Percentiles rank a stretch among this genome's conserved stretches.
phyloP scores from a whole-genome alignment of 2,888 invertebrate species.

The Epinotia nisella region DNA sequence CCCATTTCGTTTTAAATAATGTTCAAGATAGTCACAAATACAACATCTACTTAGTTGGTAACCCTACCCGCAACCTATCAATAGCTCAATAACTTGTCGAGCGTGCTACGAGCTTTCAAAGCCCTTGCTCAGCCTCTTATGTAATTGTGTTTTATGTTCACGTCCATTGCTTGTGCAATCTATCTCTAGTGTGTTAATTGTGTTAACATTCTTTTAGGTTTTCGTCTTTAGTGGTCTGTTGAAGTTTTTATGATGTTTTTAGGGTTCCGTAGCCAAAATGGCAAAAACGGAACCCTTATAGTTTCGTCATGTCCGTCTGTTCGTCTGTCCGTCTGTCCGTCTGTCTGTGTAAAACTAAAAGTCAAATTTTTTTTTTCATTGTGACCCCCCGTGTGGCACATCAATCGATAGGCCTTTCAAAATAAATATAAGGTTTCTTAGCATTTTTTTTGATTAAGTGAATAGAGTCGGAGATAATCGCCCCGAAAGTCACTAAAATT shows the following conservation, averaged over 20 bases:
- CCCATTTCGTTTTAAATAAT: background rate
- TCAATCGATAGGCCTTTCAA: too few species aligned
- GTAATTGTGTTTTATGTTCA: constrained; percentile 66
- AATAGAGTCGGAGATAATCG: too few species aligned
- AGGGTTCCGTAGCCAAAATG: too few species aligned
- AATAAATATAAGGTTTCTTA: too few species aligned
- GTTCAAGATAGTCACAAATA: constrained; percentile 26
- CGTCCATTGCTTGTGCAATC: constrained; percentile 61
- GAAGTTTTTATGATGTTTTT: constrained; percentile 21
- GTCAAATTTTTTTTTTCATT: too few species aligned
- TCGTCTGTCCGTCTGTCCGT: too few species aligned
- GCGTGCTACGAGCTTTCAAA: constrained; percentile 60
- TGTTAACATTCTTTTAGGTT: constrained; percentile 46
- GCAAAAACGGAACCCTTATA: too few species aligned
- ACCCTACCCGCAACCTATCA: constrained; percentile 55
- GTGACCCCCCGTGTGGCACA: too few species aligned
- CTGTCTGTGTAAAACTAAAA: too few species aligned
- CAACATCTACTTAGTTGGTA: constrained; percentile 18
- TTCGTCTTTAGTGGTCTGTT: constrained; percentile 34
- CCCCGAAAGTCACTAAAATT: too few species aligned
- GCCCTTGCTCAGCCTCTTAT: constrained; percentile 57
- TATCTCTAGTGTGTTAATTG: constrained; percentile 50
- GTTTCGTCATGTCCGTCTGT: too few species aligned
- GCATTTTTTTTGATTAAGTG: too few species aligned
- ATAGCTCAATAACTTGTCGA: constrained; percentile 60